phyloP scores from a whole-genome alignment of 1,140 invertebrate species.

The Nomia melanderi region DNA sequence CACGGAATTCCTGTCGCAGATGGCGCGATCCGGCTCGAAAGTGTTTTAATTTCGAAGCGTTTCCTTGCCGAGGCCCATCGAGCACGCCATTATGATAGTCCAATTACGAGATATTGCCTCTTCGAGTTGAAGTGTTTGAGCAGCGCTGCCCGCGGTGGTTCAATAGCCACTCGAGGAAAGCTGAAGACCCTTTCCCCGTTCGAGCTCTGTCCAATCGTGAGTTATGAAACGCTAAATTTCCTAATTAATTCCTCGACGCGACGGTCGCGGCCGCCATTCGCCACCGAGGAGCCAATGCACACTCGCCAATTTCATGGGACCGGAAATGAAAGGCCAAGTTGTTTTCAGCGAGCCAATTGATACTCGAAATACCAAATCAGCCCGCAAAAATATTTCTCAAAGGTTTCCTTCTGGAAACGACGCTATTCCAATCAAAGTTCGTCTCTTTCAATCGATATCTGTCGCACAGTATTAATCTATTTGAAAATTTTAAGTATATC shows the following conservation, averaged over 20 bases:
- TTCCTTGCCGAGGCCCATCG: conserved; percentile 26
- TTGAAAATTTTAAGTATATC: too few species aligned
- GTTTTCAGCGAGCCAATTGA: not conserved
- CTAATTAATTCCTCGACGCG: conserved; percentile 50
- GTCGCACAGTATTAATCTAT: too few species aligned
- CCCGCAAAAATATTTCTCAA: not conserved
- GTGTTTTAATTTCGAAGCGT: conserved; percentile 42
- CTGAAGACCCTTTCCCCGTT: conserved; percentile 41
- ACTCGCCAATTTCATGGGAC: not conserved
- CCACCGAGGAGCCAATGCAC: not conserved
- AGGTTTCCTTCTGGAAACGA: not conserved
- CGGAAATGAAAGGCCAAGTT: not conserved
- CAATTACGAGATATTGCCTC: conserved; percentile 52
- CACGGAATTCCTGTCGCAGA: not conserved
- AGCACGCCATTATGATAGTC: conserved; percentile 47
- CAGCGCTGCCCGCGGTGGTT: conserved; percentile 27
- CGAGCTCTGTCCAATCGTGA: conserved; percentile 45
- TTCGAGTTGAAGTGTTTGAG: conserved; percentile 42
- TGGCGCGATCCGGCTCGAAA: not conserved
- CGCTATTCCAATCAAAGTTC: not conserved
- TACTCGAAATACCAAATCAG: not conserved
- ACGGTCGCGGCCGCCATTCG: too few species aligned
- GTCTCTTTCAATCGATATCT: too few species aligned
- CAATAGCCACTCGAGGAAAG: conserved; percentile 35
- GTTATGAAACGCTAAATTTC: conserved; percentile 47